Conservation (phyloP, 1,140 invertebrate genomes). For the Pogonomyrmex barbatus region DNA sequence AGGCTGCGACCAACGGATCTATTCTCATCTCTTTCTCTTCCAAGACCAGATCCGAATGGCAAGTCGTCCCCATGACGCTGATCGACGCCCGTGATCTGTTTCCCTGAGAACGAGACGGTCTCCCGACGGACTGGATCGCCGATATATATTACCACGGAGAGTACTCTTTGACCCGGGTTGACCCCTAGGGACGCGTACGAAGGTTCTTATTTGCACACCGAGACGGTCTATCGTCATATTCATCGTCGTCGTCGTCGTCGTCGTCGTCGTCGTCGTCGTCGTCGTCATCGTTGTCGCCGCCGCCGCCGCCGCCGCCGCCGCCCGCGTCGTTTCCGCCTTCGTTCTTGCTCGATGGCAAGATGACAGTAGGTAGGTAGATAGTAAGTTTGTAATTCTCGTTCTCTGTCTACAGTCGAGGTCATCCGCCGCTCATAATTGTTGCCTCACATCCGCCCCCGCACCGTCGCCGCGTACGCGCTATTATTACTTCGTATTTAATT, state of each 20-base stretch:
- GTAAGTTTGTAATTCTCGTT: slow-evolving; percentile 45
- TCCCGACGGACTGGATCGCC: slow-evolving; percentile 56
- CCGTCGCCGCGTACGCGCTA: slow-evolving; percentile 58
- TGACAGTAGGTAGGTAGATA: slow-evolving; percentile 27
- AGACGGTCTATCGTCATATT: slow-evolving; percentile 15
- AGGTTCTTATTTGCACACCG: slow-evolving; percentile 68
- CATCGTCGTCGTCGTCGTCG: not conserved
- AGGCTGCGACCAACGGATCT: not conserved
- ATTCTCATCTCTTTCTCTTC: slow-evolving; percentile 26
- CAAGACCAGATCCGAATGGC: slow-evolving; percentile 46
- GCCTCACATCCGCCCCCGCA: slow-evolving; percentile 69
- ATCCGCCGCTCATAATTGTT: slow-evolving; percentile 77
- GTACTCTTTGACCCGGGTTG: slow-evolving; percentile 73
- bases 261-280: not conserved
- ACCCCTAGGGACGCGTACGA: slow-evolving; percentile 70
- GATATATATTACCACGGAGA: slow-evolving; percentile 65
- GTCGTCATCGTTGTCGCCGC: not conserved
- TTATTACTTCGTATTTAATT: slow-evolving; percentile 75
- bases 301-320: not conserved
- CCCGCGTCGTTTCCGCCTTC: slow-evolving; percentile 53
- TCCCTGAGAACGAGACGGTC: slow-evolving; percentile 69
- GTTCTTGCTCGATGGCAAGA: slow-evolving; percentile 3
- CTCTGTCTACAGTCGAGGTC: slow-evolving; percentile 60
- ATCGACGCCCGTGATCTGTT: slow-evolving; percentile 75
- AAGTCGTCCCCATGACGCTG: slow-evolving; percentile 69